A percentile compares a stretch with the other conserved stretches of the same genome.
These are phyloP conservation scores for Cyprinodon variegatus DNA, from an alignment of 2,113 vertebrate genomes.

Conservation along the genomic window DNA sequence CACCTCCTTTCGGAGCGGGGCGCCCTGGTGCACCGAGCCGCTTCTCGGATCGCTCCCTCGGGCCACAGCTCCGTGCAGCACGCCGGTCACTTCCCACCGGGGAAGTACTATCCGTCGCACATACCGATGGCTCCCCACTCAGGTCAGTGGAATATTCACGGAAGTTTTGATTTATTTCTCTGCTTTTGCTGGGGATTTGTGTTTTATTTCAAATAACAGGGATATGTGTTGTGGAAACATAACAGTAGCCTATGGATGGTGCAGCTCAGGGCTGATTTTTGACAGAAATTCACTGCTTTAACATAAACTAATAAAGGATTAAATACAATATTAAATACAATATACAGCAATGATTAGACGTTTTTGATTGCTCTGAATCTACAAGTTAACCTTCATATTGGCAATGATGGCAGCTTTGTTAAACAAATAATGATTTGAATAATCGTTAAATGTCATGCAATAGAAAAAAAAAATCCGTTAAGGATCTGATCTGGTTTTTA, in stretches of 20 bases:
- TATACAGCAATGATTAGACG: conserved; percentile 31
- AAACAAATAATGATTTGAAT: conserved; percentile 19
- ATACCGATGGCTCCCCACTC: conserved; percentile 95
- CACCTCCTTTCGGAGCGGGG: conserved; percentile 92
- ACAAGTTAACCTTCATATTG: not conserved
- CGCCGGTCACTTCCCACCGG: conserved; percentile 89
- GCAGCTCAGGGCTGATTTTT: conserved; percentile 47
- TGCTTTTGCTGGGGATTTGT: not conserved
- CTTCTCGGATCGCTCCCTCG: conserved; percentile 87
- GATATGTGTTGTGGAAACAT: conserved; percentile 16
- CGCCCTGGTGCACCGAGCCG: conserved; percentile 88
- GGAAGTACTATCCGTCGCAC: conserved; percentile 95
- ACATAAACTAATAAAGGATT: conserved; percentile 43
- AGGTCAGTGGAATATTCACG: conserved; percentile 83
- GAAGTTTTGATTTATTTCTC: not conserved
- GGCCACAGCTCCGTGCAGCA: conserved; percentile 89
- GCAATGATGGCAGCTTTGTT: conserved; percentile 36
- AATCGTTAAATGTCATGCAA: not conserved
- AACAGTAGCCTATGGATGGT: not conserved
- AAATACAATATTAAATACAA: conserved; percentile 34
- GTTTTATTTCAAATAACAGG: conserved; percentile 34
- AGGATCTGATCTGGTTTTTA: conserved; percentile 6
- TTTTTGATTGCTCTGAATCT: conserved; percentile 51
- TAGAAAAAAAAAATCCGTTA: not conserved
- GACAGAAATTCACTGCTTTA: conserved; percentile 53